Evolutionary conservation across 2,888 invertebrate genomes (phyloP), one percentile per base, ranked within the genome.

Genomic region (Lacanobia wlatinum): DNA sequence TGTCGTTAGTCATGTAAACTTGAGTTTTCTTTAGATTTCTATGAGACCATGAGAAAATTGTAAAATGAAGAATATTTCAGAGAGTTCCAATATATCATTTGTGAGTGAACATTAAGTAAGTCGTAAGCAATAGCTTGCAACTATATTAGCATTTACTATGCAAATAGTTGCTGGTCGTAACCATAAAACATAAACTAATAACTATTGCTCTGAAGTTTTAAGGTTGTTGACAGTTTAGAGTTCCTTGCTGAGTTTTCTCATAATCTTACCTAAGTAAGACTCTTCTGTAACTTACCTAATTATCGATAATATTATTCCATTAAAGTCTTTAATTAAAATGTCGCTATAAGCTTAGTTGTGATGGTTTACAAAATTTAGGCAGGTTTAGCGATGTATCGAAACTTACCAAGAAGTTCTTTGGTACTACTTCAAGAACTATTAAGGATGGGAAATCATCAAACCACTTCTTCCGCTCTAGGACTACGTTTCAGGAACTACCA

Each of bases 81-180:
- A 50, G 50, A 21, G 48, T 48, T 18, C 48, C 50, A 55, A 21
- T 23, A n/a, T 9, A n/a, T 34, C 16, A n/a, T 61, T 53, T 58
- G 61, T 21, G 18, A 65, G 82, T 16, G 9, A 64, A 67, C 43
- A 18, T 72, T 64, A 78, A 50, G 14, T 46, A 46, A 46, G 9
- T 56, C 55, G 40, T 79, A 71, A 78, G 59, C 46, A 16, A 71
- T 64, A 48, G 40, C 52, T 60, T 63, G 72, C 70, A 70, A 79
- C 68, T 64, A 73, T 70, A 70, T 76, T 78, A 78, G 75, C 67
- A 74, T 74, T 74, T 59, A 69, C 67, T 76, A 76, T 72, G 28
- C 67, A 72, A 79, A 71, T 71, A 71, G 64, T 72, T 67, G 50
- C 65, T 53, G 21, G 38, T 78, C 64, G 28, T 72, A 52, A 72